Evolutionary conservation across 2,797 vertebrate genomes (phyloP).

Genomic region (Myoxocephalus aenaeus): DNA sequence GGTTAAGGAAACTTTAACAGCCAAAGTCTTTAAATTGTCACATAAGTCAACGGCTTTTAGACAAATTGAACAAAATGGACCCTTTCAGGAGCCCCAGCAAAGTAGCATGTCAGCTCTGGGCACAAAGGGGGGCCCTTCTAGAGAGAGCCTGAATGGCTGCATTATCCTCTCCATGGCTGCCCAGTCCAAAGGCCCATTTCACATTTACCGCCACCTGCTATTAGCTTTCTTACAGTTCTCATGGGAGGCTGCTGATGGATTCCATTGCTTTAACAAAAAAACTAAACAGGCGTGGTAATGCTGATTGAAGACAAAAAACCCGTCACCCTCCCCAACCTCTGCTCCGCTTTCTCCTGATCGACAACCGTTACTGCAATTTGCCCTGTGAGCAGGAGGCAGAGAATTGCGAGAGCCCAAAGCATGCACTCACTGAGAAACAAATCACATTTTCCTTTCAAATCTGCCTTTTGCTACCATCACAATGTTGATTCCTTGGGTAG

Average conservation of each 20-base stretch:
- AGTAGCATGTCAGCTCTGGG: conserved; percentile 79
- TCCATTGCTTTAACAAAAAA: conserved; percentile 80
- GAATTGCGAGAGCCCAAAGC: conserved; percentile 49
- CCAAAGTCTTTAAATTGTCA: conserved; percentile 86
- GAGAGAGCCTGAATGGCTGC: conserved; percentile 82
- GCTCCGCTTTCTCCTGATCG: conserved; percentile 63
- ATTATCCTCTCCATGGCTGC: conserved; percentile 82
- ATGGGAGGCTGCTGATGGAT: conserved; percentile 81
- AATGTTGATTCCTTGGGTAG: conserved; percentile 28
- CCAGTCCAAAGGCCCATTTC: conserved; percentile 83
- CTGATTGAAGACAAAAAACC: conserved; percentile 80
- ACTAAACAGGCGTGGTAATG: conserved; percentile 80
- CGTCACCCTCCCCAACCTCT: conserved; percentile 68
- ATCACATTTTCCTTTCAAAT: conserved; percentile 53
- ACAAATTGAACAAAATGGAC: conserved; percentile 88
- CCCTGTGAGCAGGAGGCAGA: conserved; percentile 63
- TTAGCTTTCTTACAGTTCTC: conserved; percentile 86
- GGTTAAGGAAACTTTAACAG: conserved; percentile 86
- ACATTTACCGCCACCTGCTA: conserved; percentile 87
- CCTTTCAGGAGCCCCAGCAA: conserved; percentile 81
- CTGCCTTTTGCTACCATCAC: conserved; percentile 24
- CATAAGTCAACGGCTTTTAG: conserved; percentile 86
- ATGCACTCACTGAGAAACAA: conserved; percentile 64
- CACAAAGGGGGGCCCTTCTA: conserved; percentile 85
- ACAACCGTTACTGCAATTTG: conserved; percentile 80